Evolutionary conservation across 2,113 vertebrate genomes (phyloP).

Genomic region (Aythya baeri): DNA sequence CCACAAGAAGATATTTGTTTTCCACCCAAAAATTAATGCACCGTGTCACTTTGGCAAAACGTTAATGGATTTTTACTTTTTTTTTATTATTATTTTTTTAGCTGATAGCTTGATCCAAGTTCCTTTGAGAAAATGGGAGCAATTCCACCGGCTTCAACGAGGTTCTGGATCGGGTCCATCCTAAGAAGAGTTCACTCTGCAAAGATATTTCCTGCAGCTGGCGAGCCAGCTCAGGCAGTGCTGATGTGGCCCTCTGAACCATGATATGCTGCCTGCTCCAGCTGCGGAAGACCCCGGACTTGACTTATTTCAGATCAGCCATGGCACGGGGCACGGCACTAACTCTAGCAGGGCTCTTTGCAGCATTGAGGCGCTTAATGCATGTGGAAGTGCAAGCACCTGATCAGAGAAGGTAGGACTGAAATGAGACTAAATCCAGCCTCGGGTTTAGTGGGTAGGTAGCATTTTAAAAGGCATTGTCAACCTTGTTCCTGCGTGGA

Average conservation of each 20-base stretch:
- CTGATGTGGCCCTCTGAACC: constrained; percentile 47
- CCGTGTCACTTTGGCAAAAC: neutral
- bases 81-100: neutral
- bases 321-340: neutral
- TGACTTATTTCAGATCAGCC: neutral
- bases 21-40: neutral
- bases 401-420: neutral
- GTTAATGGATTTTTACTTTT: neutral
- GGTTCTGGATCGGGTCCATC: constrained; percentile 6
- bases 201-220: constrained; percentile 44
- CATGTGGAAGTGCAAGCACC: accelerated
- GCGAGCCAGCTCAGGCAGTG: constrained; percentile 36
- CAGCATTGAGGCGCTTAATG: neutral
- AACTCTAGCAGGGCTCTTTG: neutral
- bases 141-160: constrained; percentile 16
- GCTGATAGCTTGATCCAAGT: neutral
- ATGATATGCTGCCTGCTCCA: neutral
- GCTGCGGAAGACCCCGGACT: neutral
- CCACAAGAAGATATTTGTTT: neutral
- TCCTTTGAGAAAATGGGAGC: constrained; percentile 3
- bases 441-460: neutral
- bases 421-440: neutral
- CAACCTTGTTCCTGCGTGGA: neutral
- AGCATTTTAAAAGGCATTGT: neutral
- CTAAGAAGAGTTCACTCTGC: constrained; percentile 1